Base-by-base conservation (phyloP, 2,888 invertebrate genomes). In the Oscheius sp. region DNA sequence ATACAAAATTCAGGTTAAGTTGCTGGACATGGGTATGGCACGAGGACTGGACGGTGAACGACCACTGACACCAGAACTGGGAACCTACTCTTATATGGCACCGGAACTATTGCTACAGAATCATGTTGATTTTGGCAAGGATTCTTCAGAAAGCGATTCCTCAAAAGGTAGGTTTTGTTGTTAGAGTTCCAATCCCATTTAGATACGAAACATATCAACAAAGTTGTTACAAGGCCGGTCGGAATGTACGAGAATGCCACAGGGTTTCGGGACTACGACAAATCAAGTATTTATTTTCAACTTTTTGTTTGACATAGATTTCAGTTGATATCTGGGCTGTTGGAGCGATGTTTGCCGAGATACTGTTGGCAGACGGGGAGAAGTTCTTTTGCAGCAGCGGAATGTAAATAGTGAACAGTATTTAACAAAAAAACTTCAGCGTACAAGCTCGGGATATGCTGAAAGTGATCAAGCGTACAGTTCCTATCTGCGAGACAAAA, bases 11-110 rank as follows among this genome's bases (percentile, higher is more conserved):
- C 29, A 63, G 63, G 21, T 63, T 32, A 63, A 63, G 29, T n/a
- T 63, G 13, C n/a, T 68, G 37, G 68, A 68, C n/a, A 68, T 68
- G 68, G 68, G 68, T 35, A 68, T 68, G 68, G 68, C 68, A n/a
- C 33, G 68, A 55, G 55, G 53, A 33, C 5, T 68, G 35, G 53
- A 35, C 2, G 68, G 68, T 5, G 68, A 68, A 1, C 33, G 68
- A 9, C 68, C 68, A 13, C 21, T 68, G 11, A 68, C 68, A 3
- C 68, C 68, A 33, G 68, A 68, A 55, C 35, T 68, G 9, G 68
- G 68, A 1, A 68, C 68, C 37, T 68, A 55, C 35, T 68, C 68
- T 7, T 68, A 68, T n/a, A 68, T 68, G 68, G 68, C 68, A 5
- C 68, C 68, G 1, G 68, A 68, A 55, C n/a, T 68, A 3, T 13